These are phyloP conservation scores for Dipus sagitta DNA, from an alignment of 2,797 vertebrate species.

Conservation along the genomic window DNA sequence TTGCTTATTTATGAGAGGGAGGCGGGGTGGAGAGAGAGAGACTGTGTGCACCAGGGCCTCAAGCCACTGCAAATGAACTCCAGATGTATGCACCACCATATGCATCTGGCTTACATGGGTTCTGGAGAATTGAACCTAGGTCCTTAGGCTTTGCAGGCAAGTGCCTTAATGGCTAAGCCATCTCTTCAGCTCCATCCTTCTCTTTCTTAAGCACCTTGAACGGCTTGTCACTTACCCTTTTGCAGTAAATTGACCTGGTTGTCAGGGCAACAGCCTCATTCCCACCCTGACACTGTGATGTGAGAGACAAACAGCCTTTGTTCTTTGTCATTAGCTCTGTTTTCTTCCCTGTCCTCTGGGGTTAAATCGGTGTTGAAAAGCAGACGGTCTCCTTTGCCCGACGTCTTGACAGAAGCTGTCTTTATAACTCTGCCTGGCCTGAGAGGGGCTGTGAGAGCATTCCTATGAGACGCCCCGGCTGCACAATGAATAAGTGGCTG, in stretches of 20 bases:
- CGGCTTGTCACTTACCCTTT: neutral
- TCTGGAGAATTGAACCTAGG: too few relatives aligned
- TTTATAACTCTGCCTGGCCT: neutral
- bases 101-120: too few relatives aligned
- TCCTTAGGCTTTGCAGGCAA: too few relatives aligned
- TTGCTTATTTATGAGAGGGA: too few relatives aligned
- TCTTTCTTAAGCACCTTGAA: neutral
- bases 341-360: neutral
- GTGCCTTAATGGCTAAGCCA: too few relatives aligned
- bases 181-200: neutral
- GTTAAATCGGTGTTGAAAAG: neutral
- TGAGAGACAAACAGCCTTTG: constrained; percentile 30
- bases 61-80: too few relatives aligned
- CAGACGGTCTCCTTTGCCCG: constrained; percentile 22
- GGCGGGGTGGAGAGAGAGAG: too few relatives aligned
- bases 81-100: too few relatives aligned
- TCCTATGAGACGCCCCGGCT: neutral
- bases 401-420: neutral
- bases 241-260: neutral
- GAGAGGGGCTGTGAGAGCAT: neutral
- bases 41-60: too few relatives aligned
- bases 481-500: neutral
- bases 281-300: neutral
- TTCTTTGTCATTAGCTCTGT: neutral
- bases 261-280: neutral